Evolutionary conservation across 1,140 invertebrate species (phyloP), one percentile per base, ranked within the genome.

Genomic region (Aphaenogaster ashmeadi): DNA sequence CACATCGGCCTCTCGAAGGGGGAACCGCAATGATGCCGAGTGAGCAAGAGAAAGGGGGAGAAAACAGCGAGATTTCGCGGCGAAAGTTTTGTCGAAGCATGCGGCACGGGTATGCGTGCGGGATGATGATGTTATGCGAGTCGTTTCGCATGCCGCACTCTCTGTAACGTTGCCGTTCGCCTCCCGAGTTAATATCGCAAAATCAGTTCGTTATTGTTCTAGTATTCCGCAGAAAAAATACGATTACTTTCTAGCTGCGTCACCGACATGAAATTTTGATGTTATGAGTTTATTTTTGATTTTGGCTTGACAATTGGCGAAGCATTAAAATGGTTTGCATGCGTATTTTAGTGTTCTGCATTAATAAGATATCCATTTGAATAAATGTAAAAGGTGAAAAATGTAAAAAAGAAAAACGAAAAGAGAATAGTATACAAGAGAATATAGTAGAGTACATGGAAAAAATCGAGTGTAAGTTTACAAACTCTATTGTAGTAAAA

Each of bases 41-140:
- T n/a, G 33, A 50, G 27, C 4, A 33, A 75, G 33, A 50, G 21
- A 75, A 21, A 75, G 54, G 79, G 71, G 60, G 86, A 89, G 87
- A 90, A 86, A 91, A 27, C 27, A 11, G n/a, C 18, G 56, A 81
- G 84, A 60, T 87, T 44, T 54, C n/a, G 84, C 87, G 47, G 78
- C 81, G 75, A 91, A 91, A 91, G 90, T 91, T 89, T 91, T 91
- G 90, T 87, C 90, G 21, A 11, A 9, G 33, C 58, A 41, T 18
- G 78, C 88, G 64, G 33, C 15, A 75, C 66, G 75, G 72, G 62
- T 90, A 78, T 84, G 58, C 81, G 71, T 77, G 71, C 74, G 15
- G 50, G 60, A 86, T 86, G 83, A 86, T 67, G 83, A 79, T 89
- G 77, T 90, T 88, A 87, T 62, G 72, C 64, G 67, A 86, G 54